phyloP scores from a whole-genome alignment of 2,888 invertebrate species.

The Elmis aenea region DNA sequence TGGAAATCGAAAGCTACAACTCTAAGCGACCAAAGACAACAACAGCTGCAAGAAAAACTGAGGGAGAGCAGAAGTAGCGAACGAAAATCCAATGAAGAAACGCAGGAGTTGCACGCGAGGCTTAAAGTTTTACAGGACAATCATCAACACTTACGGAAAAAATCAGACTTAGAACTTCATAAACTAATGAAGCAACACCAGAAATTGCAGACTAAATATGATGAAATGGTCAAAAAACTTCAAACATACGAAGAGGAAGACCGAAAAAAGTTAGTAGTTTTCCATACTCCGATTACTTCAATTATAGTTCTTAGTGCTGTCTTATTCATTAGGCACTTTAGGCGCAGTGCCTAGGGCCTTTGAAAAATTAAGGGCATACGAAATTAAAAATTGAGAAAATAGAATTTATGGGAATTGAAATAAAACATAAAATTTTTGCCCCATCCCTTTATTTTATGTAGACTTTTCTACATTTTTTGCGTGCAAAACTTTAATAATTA shows the following conservation, averaged over 20 bases:
- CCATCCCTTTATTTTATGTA: too few species aligned
- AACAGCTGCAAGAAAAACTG: constrained; percentile 7
- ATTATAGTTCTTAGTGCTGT: too few species aligned
- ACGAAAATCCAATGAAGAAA: constrained; percentile 11
- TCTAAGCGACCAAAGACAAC: background rate
- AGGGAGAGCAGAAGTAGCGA: constrained; percentile 10
- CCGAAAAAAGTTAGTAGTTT: constrained; percentile 10
- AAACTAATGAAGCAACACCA: constrained; percentile 10
- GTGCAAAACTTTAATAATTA: too few species aligned
- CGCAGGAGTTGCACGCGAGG: constrained; percentile 16
- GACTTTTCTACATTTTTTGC: too few species aligned
- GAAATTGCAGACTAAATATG: constrained; percentile 16
- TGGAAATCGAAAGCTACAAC: constrained; percentile 1
- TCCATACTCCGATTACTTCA: too few species aligned
- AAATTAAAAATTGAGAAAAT: too few species aligned
- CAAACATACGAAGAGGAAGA: constrained; percentile 12
- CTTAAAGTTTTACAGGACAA: constrained; percentile 12
- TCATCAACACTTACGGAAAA: constrained; percentile 5
- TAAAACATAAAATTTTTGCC: too few species aligned
- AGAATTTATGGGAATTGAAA: too few species aligned
- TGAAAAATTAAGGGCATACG: too few species aligned
- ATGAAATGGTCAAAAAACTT: constrained; percentile 11
- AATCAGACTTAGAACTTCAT: constrained; percentile 14
- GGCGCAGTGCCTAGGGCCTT: too few species aligned
- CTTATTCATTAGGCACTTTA: too few species aligned